phyloP scores from a whole-genome alignment of 2,113 vertebrate genomes.

The Colistium nudipinnis region DNA sequence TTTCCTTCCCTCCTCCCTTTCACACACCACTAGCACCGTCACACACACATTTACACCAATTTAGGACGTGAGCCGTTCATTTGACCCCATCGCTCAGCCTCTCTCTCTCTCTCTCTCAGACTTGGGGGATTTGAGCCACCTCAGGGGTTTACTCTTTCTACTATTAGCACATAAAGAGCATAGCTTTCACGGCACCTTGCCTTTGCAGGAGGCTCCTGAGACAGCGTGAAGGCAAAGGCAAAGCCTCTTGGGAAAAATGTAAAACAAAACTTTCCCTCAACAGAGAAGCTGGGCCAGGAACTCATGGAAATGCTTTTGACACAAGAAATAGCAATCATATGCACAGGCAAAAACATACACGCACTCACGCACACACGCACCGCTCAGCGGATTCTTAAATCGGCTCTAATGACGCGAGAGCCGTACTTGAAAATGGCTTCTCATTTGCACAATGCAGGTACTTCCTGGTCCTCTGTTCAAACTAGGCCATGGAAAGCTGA shows the following conservation, averaged over 20 bases:
- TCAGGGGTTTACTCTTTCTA: constrained; percentile 54
- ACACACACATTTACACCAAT: constrained; percentile 19
- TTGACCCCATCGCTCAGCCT: constrained; percentile 61
- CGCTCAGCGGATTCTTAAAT: not conserved
- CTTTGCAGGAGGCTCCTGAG: constrained; percentile 40
- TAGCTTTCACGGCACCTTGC: constrained; percentile 42
- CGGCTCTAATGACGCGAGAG: too few species aligned
- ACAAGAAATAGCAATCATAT: constrained; percentile 18
- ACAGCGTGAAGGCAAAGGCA: constrained; percentile 44
- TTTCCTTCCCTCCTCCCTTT: constrained; percentile 14
- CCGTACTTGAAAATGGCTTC: not conserved
- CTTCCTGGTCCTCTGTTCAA: too few species aligned
- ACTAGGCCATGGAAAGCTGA: not conserved
- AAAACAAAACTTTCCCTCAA: constrained; percentile 11
- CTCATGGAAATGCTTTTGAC: constrained; percentile 22
- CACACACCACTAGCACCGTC: constrained; percentile 12
- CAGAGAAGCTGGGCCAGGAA: constrained; percentile 23
- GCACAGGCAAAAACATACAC: not conserved
- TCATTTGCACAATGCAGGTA: too few species aligned
- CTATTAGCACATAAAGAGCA: constrained; percentile 70
- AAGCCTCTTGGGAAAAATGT: constrained; percentile 24
- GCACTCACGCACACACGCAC: not conserved
- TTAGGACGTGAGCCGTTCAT: constrained; percentile 44
- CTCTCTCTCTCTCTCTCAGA: constrained; percentile 48
- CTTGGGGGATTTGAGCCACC: constrained; percentile 55